Evolutionary conservation across 2,797 vertebrate species (phyloP).

Genomic region (Sciaenops ocellatus): DNA sequence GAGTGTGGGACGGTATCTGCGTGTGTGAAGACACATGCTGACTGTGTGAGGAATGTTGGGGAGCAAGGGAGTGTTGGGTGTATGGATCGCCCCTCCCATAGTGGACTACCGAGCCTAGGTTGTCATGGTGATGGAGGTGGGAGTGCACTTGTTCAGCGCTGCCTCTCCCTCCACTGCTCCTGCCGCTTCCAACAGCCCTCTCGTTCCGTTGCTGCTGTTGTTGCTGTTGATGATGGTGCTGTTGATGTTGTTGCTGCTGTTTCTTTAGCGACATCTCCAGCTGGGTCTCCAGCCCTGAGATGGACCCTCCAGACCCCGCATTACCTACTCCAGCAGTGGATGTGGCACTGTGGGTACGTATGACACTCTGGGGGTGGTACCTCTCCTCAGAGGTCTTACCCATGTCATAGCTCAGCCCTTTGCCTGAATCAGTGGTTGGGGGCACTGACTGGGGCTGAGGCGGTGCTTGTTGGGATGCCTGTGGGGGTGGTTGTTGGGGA

Average conservation of each 20-base stretch:
- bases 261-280: slow-evolving; percentile 93
- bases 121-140: slow-evolving; percentile 89
- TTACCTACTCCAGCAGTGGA: slow-evolving; percentile 80
- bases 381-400: slow-evolving; percentile 91
- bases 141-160: slow-evolving; percentile 83
- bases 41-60: slow-evolving; percentile 87
- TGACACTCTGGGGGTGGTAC: slow-evolving; percentile 96
- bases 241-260: slow-evolving; percentile 82
- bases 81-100: slow-evolving; percentile 87
- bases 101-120: slow-evolving; percentile 92
- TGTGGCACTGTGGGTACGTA: slow-evolving; percentile 91
- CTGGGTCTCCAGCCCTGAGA: slow-evolving; percentile 90
- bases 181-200: slow-evolving; percentile 83
- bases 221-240: slow-evolving; percentile 73
- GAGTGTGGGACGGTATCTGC: slow-evolving; percentile 83
- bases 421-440: slow-evolving; percentile 84
- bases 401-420: slow-evolving; percentile 89
- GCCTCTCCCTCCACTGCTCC: slow-evolving; percentile 79
- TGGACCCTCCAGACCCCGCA: slow-evolving; percentile 76
- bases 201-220: slow-evolving; percentile 87
- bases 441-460: slow-evolving; percentile 79
- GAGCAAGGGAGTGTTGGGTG: slow-evolving; percentile 82
- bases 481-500: slow-evolving; percentile 79
- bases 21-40: slow-evolving; percentile 85
- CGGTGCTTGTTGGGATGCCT: slow-evolving; percentile 83